Evolutionary conservation across 1,140 invertebrate genomes (phyloP), one percentile per base, ranked within the genome.

Genomic region (Probaryconus sp.): DNA sequence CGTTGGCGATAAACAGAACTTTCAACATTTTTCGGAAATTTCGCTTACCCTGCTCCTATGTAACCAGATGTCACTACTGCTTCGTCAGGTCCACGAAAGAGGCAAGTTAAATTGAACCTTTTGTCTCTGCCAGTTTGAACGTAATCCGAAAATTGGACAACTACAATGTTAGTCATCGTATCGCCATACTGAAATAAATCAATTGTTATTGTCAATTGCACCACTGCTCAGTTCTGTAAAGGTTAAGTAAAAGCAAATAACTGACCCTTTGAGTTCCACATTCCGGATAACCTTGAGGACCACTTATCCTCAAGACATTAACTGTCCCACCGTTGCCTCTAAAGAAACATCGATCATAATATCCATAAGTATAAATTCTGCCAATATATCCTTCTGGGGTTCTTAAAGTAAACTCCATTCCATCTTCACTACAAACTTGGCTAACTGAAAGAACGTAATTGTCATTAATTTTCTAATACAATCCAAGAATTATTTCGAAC

Each of bases 11-110:
- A n/a, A n/a, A n/a, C n/a, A n/a, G n/a, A n/a, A n/a, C n/a, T n/a
- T n/a, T n/a, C n/a, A n/a, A n/a, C n/a, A n/a, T n/a, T n/a, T n/a
- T n/a, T n/a, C n/a, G n/a, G n/a, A n/a, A n/a, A n/a, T n/a, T n/a
- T n/a, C n/a, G n/a, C n/a, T 90, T 91, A 96, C 94, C 95, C 95
- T 40, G 96, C 94, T 63, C 95, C 95, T 79, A 97, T 96, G 83
- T 97, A 97, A 76, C 94, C 95, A 13, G 96, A 97, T 9, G 95
- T 96, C 24, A 97, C 96, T 0, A 97, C 94, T 3, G 96, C 94
- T 86, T 97, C 95, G 20, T 95, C 95, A 0, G 95, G 95, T 20
- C 95, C 95, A 76, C 94, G 91, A 84, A 96, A 96, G 35, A 96
- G 89, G 81, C 96, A 97, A 5, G 96, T 97, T 3, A 97, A 86